Base-by-base conservation (phyloP, 2,797 vertebrate genomes). In the Malacoctenus gilli region DNA sequence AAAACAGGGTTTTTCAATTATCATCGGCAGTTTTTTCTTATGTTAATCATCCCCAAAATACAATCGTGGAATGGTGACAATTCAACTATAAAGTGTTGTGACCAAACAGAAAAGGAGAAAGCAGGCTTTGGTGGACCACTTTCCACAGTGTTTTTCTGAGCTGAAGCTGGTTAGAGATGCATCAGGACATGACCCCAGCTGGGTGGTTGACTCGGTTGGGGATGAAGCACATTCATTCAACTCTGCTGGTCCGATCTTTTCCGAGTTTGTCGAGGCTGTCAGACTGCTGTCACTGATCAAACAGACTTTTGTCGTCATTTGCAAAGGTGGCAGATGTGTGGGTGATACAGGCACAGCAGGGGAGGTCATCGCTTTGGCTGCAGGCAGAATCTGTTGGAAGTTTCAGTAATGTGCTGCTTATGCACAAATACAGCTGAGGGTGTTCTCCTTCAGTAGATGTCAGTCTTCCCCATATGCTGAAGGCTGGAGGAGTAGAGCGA, bases 391-490 rank as follows among this genome's bases (percentile, higher is more conserved):
- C 72, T 82, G 79, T 75, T 78, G 69, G 80, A 86, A 79, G 75
- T 85, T 84, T 81, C 69, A 81, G 71, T 77, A 80, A 83, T 82
- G 71, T 76, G 81, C 75, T 81, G 64, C 66, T 79, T 81, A 76
- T 85, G 79, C 77, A 77, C 68, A 77, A 72, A 65, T 70, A 79
- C 78, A 79, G 73, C 64, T 77, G 59, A 77, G 35, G 57, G 68
- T 62, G 58, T 73, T 79, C 74, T 83, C 59, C 73, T 75, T 62
- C 50, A 20, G 32, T 64, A 57, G 40, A 12, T 77, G 75, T 66
- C 52, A 39, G 52, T 44, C 41, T 28, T 72, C 13, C 80, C 46
- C 41, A 58, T 42, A 48, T 57, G 36, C 34, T 43, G 22, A 51
- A 22, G 23, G 43, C 52, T 64, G 19, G 36, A 60, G 34, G 59